Evolutionary conservation across 2,797 vertebrate species (phyloP), one percentile per base, ranked within the genome.

Genomic region (Miichthys miiuy): DNA sequence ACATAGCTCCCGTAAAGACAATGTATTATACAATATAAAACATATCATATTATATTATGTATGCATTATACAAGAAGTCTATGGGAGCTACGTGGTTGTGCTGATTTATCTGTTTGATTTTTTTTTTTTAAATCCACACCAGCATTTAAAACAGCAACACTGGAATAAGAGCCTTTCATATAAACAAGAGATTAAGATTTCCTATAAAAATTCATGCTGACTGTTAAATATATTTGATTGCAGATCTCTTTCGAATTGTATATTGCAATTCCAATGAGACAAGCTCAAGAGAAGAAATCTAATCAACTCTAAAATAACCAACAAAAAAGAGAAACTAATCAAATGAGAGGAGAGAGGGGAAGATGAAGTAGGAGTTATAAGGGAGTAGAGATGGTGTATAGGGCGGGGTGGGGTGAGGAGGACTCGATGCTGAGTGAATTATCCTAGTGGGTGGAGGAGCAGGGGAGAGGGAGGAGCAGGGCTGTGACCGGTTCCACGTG

Each of bases 401-500:
- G 64, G 79, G 75, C 8, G 47, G n/a, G 73, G 67, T 12, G 3
- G 72, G 80, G 56, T 50, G 76, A 68, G 77, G 75, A 77, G 57
- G 84, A 77, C 63, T 70, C 16, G 38, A 71, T 77, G 57, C 74
- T 75, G 58, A 82, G 72, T 70, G 58, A 78, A 79, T 81, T 78
- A 66, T 57, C 65, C 63, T 70, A 27, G 72, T 85, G 88, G 68
- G 60, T 79, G 85, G 77, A 86, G 65, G 79, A 79, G 67, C 42
- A n/a, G 30, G 62, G 72, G 64, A 73, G 71, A 70, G 57, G 81
- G 75, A 87, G 57, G 70, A 74, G 44, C 68, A 55, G 60, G 75
- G 72, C 72, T 41, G 60, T 80, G 79, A 76, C 77, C 83, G 69
- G 64, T 44, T 87, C 78, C 87, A 82, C 58, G 82, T 78, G 79